Percentiles rank a stretch among this genome's conserved stretches.
These are phyloP conservation scores for Typhlichthys subterraneus DNA, from an alignment of 2,797 vertebrate genomes.

Conservation along the genomic window DNA sequence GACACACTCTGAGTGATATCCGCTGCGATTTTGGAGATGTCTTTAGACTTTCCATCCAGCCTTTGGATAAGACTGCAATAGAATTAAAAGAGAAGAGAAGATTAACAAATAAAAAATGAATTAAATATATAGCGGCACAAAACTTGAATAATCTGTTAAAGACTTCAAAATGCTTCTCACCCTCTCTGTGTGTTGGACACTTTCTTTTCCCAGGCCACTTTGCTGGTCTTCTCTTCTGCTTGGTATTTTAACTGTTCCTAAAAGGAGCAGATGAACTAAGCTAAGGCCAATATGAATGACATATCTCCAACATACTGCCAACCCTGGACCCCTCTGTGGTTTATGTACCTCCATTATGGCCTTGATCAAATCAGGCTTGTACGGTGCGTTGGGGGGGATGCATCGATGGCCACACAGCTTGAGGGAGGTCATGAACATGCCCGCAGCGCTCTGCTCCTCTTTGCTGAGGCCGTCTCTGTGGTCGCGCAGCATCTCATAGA, in stretches of 20 bases:
- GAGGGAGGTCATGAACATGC: constrained; percentile 85
- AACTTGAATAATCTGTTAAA: background rate
- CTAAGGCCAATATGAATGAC: background rate
- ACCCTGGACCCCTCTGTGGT: too few species aligned
- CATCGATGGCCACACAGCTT: constrained; percentile 90
- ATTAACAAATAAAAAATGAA: background rate
- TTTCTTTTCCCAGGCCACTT: constrained; percentile 92
- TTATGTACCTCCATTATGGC: constrained; percentile 86
- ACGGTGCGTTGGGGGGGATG: constrained; percentile 81
- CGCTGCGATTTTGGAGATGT: constrained; percentile 96
- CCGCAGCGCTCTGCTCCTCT: constrained; percentile 82
- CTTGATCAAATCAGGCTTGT: constrained; percentile 88
- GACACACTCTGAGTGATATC: constrained; percentile 98
- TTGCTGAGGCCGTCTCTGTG: constrained; percentile 85
- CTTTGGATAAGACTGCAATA: constrained; percentile 90
- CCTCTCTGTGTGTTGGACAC: constrained; percentile 87
- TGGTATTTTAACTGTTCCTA: constrained; percentile 94
- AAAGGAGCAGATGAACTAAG: constrained; percentile 30
- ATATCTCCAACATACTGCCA: too few species aligned
- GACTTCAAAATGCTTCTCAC: constrained; percentile 68
- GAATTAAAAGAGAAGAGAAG: constrained; percentile 1
- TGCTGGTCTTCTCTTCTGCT: constrained; percentile 86
- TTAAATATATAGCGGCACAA: background rate
- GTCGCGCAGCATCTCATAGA: constrained; percentile 89
- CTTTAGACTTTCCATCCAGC: constrained; percentile 92